These are phyloP conservation scores for Machimus rusticus DNA, from an alignment of 2,888 invertebrate genomes.

Conservation along the genomic window DNA sequence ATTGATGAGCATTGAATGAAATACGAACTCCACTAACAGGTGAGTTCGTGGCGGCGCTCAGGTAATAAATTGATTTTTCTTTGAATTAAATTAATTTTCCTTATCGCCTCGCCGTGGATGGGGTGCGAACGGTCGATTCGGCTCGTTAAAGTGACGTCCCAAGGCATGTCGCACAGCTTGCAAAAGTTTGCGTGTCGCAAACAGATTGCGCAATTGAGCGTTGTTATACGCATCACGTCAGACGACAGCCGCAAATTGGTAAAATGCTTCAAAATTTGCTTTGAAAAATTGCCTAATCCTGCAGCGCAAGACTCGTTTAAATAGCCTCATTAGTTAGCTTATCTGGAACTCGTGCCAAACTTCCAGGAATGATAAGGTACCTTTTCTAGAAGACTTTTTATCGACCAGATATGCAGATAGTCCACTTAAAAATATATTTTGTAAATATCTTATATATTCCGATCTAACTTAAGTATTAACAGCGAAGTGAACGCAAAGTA, in stretches of 20 bases:
- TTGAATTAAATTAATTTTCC: background rate
- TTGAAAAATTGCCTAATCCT: background rate
- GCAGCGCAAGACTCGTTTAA: background rate
- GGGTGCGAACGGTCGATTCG: background rate
- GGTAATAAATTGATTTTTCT: conserved; percentile 18
- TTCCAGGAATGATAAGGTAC: background rate
- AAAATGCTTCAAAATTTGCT: background rate
- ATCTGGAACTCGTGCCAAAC: background rate
- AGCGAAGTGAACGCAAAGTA: no score
- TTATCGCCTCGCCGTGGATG: background rate
- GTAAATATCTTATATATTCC: no score
- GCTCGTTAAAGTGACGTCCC: background rate
- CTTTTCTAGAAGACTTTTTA: background rate
- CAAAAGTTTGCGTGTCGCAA: background rate
- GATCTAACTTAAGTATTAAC: no score
- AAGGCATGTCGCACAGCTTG: background rate
- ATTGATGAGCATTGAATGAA: conserved; percentile 12
- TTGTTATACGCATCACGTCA: background rate
- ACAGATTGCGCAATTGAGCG: background rate
- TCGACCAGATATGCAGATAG: no score
- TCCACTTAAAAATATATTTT: no score
- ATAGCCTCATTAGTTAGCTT: background rate
- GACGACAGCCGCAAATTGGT: background rate
- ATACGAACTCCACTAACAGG: background rate
- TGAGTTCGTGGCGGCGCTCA: background rate